Evolutionary conservation across 2,113 vertebrate genomes (phyloP).

Genomic region (Neogobius melanostomus): DNA sequence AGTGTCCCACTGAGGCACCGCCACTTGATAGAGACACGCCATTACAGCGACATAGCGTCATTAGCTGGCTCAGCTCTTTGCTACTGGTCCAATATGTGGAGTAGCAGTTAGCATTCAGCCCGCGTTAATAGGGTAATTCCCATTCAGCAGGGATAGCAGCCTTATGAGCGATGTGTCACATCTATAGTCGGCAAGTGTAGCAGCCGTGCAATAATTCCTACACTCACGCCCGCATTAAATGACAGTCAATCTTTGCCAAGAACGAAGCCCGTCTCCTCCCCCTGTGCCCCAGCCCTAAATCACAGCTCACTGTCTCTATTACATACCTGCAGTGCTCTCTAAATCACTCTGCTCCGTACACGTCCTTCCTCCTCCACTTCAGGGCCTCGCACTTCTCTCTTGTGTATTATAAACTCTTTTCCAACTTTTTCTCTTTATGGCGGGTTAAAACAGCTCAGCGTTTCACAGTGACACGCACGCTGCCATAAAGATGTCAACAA

Average conservation of each 20-base stretch:
- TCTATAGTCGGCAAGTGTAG: slow-evolving; percentile 56
- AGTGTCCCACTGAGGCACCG: slow-evolving; percentile 47
- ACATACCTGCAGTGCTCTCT: slow-evolving; percentile 37
- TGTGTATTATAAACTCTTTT: slow-evolving; percentile 25
- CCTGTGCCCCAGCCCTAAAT: slow-evolving; percentile 46
- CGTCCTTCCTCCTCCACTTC: slow-evolving; percentile 32
- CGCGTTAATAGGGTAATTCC: slow-evolving; percentile 63
- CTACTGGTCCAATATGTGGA: slow-evolving; percentile 51
- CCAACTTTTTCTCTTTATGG: slow-evolving; percentile 5
- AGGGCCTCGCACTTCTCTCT: slow-evolving; percentile 11
- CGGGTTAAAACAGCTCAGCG: neutral
- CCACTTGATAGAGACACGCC: slow-evolving; percentile 57
- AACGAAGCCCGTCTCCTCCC: slow-evolving; percentile 38
- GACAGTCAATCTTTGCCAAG: slow-evolving; percentile 62
- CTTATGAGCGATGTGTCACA: slow-evolving; percentile 59
- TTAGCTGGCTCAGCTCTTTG: slow-evolving; percentile 69
- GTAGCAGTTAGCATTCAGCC: slow-evolving; percentile 59
- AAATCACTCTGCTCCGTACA: slow-evolving; percentile 42
- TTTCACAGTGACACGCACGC: neutral
- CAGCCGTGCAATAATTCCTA: slow-evolving; percentile 59
- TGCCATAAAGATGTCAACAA: neutral
- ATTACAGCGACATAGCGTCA: slow-evolving; percentile 61
- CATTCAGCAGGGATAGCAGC: slow-evolving; percentile 63
- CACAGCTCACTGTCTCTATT: slow-evolving; percentile 57
- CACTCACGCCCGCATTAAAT: slow-evolving; percentile 61